phyloP scores from a whole-genome alignment of 2,113 vertebrate genomes.

The Callorhinus ursinus region DNA sequence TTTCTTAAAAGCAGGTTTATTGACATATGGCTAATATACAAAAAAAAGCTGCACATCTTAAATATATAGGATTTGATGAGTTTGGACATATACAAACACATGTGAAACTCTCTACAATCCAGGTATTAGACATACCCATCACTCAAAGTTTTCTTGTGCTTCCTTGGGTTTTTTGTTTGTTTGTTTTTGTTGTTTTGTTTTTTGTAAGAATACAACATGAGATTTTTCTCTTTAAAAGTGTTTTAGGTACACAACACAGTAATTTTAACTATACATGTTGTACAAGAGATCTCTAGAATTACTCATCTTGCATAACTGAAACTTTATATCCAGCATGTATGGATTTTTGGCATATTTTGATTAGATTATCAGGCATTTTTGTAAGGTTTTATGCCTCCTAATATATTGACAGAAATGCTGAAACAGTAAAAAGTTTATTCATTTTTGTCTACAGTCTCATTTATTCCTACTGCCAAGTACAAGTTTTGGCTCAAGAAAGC shows the following conservation, averaged over 20 bases:
- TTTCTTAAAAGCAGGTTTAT: neutral
- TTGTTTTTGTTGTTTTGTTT: neutral
- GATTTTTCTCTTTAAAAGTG: neutral
- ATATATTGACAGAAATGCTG: neutral
- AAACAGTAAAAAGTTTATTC: neutral
- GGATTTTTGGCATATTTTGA: neutral
- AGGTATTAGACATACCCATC: neutral
- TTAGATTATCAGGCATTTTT: neutral
- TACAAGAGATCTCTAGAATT: neutral
- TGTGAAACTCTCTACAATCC: neutral
- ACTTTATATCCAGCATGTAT: neutral
- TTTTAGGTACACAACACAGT: neutral
- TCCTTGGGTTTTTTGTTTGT: neutral
- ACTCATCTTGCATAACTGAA: neutral
- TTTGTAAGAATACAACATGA: neutral
- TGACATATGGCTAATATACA: neutral
- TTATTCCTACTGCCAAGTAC: neutral
- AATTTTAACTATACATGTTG: neutral
- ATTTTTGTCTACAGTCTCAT: neutral
- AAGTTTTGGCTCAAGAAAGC: neutral
- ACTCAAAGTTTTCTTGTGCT: neutral
- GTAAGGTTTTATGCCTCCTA: neutral
- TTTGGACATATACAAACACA: neutral
- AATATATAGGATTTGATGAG: neutral
- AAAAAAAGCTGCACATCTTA: neutral